Conservation (phyloP, 2,113 vertebrate genomes). For the Rhodinocichla rosea region DNA sequence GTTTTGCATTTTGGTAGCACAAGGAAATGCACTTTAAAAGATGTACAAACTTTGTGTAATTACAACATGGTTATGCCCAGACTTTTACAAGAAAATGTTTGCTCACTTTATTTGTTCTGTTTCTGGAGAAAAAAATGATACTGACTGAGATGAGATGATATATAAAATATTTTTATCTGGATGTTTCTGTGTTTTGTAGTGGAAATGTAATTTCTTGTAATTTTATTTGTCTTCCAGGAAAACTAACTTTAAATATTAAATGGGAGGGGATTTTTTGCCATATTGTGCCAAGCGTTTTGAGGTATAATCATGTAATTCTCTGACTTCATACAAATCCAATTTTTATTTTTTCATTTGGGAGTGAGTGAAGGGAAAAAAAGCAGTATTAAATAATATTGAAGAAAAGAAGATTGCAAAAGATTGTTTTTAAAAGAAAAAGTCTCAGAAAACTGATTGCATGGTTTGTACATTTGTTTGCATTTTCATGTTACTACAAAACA, state of each 20-base stretch:
- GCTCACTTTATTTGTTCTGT: background rate
- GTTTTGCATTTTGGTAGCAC: constrained; percentile 27
- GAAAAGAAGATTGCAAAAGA: background rate
- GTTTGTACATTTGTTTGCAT: background rate
- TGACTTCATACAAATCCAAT: background rate
- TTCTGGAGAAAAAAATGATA: background rate
- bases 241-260: background rate
- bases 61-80: background rate
- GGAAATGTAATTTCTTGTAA: background rate
- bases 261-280: background rate
- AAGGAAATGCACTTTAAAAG: background rate
- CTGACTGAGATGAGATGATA: background rate
- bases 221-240: background rate
- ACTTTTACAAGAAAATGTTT: background rate
- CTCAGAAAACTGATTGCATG: background rate
- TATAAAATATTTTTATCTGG: background rate
- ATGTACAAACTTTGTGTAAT: background rate
- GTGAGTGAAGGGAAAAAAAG: background rate
- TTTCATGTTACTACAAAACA: background rate
- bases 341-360: background rate
- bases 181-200: background rate
- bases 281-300: background rate
- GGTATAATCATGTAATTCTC: background rate
- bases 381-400: background rate
- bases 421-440: background rate